Base-by-base conservation (phyloP, 1,140 invertebrate species). In the Ruditapes philippinarum region DNA sequence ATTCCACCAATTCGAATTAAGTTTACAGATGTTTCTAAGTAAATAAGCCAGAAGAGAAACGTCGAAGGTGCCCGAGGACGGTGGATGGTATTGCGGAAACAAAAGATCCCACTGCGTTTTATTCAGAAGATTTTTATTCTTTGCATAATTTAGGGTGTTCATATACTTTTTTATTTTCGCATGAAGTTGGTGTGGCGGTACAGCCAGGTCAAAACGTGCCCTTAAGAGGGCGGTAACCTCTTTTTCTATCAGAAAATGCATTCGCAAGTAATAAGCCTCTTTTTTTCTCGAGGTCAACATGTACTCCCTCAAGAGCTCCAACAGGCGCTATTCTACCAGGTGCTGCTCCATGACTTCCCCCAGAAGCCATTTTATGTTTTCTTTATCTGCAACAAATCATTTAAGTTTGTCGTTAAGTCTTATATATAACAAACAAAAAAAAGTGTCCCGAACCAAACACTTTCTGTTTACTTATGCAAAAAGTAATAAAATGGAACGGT, bases 1-100 rank as follows among this genome's bases (percentile, higher is more conserved):
- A 33, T 33, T 79, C 76, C 76, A 79, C 49, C 49, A 57, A 2
- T 33, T 33, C 31, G 76, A 19, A 1, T 78, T 28, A 7, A 79
- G 28, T 7, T 36, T n/a, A 60, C 76, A 79, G 17, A 79, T 57
- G 28, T 57, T 57, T 36, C 76, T 79, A 14, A 79, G 76, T 5
- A 79, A 28, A 79, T 57, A 54, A 57, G 57, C 31, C 22, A 79
- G 49, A 14, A 79, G 25, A 31, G 49, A 57, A 36, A 79, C 31
- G n/a, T 57, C 76, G 45, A 79, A 79, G 17, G 38, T 28, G 14
- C 45, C 31, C 5, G 76, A 79, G 17, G 22, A 40, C 1, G 76
- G 76, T 25, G 70, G 70, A 12, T 40, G 14, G 11, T 14, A 3
- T 25, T 0, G 38, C n/a, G 70, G 70, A 74, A n/a, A 74, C 0